Base-by-base conservation (phyloP, 2,888 invertebrate species). In the Uloborus plumipes region DNA sequence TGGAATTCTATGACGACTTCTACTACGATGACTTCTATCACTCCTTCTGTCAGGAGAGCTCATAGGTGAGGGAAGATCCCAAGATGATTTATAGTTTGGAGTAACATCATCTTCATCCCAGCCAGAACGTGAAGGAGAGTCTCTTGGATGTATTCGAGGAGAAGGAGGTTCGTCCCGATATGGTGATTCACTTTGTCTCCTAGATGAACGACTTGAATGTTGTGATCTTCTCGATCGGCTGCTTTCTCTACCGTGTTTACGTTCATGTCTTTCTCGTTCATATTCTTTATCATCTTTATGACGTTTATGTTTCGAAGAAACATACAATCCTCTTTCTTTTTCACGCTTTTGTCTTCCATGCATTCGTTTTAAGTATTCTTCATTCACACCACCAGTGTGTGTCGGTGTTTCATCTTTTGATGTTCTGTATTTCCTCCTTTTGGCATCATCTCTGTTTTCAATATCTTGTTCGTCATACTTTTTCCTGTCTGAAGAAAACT, bases 61-160 rank as follows among this genome's bases (percentile, higher is more conserved):
- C 49, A 71, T 22, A 0, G 97, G 98, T 0, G 97, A 97, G 0
- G 97, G 96, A 88, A 95, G 93, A 89, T 98, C 98, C 98, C 98
- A 98, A 71, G 93, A 93, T 0, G 97, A 97, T 86, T 92, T 93
- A 78, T 92, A 92, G 0, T 91, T 88, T 1, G 92, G 91, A 7
- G 90, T 90, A 53, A 91, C 71, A 49, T 84, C 85, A 66, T 89
- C 89, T 85, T 95, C 95, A 84, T 90, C 90, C 90, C 90, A 90
- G 7, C 87, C 87, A 50, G 89, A 89, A 85, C 90, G 89, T 0
- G 92, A 92, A 0, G 93, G 92, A 1, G 92, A 91, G 87, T 92
- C 92, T 50, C 70, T 75, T 0, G 70, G 86, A 85, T 49, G 86
- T 79, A 65, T 81, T 72, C 31, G 66, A 14, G 80, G 75, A n/a